Conservation (phyloP, 2,113 vertebrate species). For the Anser cygnoides region DNA sequence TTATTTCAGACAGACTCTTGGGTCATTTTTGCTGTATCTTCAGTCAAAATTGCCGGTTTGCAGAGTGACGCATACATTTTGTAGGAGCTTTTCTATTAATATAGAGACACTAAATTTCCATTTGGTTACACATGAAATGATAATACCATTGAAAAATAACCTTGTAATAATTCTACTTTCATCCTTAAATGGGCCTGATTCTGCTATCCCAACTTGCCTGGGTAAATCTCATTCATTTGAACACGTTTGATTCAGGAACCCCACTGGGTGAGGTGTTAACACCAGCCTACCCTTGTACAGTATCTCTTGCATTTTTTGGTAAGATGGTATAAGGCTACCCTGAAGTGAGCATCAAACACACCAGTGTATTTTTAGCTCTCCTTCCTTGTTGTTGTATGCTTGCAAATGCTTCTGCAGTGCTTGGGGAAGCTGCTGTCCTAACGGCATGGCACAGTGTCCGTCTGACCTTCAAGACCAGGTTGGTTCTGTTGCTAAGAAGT, state of each 20-base stretch:
- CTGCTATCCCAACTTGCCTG: neutral
- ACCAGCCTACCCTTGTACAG: neutral
- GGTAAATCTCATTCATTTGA: neutral
- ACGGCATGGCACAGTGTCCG: neutral
- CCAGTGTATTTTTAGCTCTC: neutral
- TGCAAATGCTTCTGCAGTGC: neutral
- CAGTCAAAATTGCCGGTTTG: slow-evolving; percentile 4
- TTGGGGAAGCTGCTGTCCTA: neutral
- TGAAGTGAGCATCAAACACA: neutral
- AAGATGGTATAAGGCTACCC: neutral
- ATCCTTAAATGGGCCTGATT: neutral
- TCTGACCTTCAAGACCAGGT: slow-evolving; percentile 5
- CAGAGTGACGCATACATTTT: neutral
- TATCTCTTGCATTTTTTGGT: neutral
- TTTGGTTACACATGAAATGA: neutral
- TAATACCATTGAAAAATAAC: neutral
- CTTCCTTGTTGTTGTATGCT: neutral
- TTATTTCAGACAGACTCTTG: neutral
- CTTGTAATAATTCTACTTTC: neutral
- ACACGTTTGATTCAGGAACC: neutral
- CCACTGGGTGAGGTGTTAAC: neutral
- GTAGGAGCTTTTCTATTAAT: neutral
- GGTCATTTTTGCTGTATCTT: neutral
- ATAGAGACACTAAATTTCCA: neutral
- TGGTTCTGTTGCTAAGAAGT: neutral